phyloP scores from a whole-genome alignment of 2,113 vertebrate genomes.

The Tupaia tana region DNA sequence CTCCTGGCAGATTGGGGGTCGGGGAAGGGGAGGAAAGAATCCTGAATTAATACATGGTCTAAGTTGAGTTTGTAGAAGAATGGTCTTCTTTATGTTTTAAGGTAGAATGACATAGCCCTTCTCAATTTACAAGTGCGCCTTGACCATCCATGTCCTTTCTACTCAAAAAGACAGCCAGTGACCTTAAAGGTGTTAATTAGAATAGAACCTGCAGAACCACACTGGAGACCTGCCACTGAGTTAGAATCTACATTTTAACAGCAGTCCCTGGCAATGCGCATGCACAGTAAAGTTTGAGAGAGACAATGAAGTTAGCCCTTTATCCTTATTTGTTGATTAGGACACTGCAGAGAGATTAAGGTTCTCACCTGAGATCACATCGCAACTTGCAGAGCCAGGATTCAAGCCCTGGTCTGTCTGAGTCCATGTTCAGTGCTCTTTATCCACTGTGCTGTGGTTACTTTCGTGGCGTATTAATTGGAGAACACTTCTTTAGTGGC shows the following conservation, averaged over 20 bases:
- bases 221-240: not conserved
- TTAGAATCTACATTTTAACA: constrained; percentile 24
- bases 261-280: not conserved
- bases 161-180: not conserved
- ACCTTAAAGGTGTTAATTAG: not conserved
- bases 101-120: not conserved
- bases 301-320: not conserved
- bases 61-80: not conserved
- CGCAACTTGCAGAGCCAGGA: not conserved
- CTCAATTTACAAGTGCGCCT: not conserved
- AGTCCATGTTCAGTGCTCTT: constrained; percentile 3
- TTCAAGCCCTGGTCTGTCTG: not conserved
- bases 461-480: not conserved
- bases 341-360: constrained; percentile 3
- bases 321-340: not conserved
- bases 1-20: too few relatives aligned
- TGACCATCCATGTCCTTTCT: not conserved
- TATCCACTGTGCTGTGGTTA: not conserved
- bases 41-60: not conserved
- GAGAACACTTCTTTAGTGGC: not conserved
- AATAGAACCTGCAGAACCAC: not conserved
- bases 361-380: not conserved
- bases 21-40: not conserved
- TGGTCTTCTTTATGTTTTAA: constrained; percentile 13
- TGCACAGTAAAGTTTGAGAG: not conserved